Base-by-base conservation (phyloP, 37 sponge, comb jelly and placozoan species). In the Haliclona indistincta region DNA sequence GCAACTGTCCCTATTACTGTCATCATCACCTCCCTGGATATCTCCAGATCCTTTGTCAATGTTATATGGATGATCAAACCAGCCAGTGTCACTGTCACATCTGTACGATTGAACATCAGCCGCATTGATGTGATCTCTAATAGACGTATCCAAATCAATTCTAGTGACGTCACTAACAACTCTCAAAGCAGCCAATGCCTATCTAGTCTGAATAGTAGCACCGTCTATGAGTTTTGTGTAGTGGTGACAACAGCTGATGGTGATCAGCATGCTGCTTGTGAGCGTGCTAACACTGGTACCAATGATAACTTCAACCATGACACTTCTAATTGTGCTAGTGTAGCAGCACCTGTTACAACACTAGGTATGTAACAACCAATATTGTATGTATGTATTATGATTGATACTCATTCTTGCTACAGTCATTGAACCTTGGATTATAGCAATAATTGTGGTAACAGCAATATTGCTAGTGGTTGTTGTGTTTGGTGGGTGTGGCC, bases 221-320 rank as follows among this genome's bases (percentile, higher is more conserved):
- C 8, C 15, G 23, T 62, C 8, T 62, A 30, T 62, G 20, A 47
- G 51, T 47, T 62, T 26, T 62, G 64, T 62, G 64, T 62, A 15
- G 30, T 62, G 10, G 35, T 19, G 13, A 11, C 23, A 62, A 22
- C 35, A 19, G 11, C 20, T 32, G 34, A 62, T 62, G 35, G 35
- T 32, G 15, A 10, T 62, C 13, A 13, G 64, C 23, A 62, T 62
- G 64, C 35, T 19, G 23, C 64, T 62, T 26, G 30, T 32, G 34
- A 62, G 11, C 13, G 13, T 15, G 15, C 20, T 32, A 26, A 10
- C 51, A 47, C 51, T 17, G 15, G 13, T 47, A 47, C 51, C 15
- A 17, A 10, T 17, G 51, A 47, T 47, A 47, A 10, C 15, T 10
- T 10, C 10, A 10, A 17, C 10, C 51, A 15, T 17, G 15, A 47